These are phyloP conservation scores for Castor canadensis DNA, from an alignment of 2,113 vertebrate genomes.

Conservation along the genomic window DNA sequence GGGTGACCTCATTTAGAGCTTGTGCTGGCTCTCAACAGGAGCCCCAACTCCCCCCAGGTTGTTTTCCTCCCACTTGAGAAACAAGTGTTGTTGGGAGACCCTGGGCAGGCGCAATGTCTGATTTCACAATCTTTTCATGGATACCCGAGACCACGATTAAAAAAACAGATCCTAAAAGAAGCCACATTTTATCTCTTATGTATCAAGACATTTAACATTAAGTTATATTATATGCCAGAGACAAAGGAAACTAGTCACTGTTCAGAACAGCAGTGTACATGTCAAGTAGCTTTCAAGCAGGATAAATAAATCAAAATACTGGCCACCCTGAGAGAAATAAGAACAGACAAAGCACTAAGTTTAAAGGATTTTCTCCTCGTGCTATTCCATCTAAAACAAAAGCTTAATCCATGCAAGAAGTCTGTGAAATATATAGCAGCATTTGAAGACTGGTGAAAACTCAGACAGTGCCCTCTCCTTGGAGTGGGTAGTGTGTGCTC, in stretches of 20 bases:
- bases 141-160: conserved; percentile 72
- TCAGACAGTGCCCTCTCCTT: conserved; percentile 78
- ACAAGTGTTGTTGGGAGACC: conserved; percentile 43
- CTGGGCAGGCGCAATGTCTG: conserved; percentile 73
- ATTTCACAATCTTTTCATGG: conserved; percentile 57
- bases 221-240: conserved; percentile 81
- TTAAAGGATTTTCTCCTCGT: conserved; percentile 77
- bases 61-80: conserved; percentile 71
- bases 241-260: conserved; percentile 80
- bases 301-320: conserved; percentile 84
- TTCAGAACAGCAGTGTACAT: conserved; percentile 80
- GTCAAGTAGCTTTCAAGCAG: conserved; percentile 82
- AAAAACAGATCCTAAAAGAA: conserved; percentile 76
- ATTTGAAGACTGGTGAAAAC: conserved; percentile 80
- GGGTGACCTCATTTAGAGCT: conserved; percentile 48
- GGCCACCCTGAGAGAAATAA: conserved; percentile 87
- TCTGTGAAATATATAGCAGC: conserved; percentile 83
- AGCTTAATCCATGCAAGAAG: conserved; percentile 82
- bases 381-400: conserved; percentile 82
- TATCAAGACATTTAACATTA: conserved; percentile 80
- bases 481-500: conserved; percentile 73
- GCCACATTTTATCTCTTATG: conserved; percentile 77
- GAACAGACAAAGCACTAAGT: conserved; percentile 81
- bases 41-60: background rate
- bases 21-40: background rate